These are phyloP conservation scores for Danaus plexippus DNA, from an alignment of 1,140 invertebrate species.

Conservation along the genomic window DNA sequence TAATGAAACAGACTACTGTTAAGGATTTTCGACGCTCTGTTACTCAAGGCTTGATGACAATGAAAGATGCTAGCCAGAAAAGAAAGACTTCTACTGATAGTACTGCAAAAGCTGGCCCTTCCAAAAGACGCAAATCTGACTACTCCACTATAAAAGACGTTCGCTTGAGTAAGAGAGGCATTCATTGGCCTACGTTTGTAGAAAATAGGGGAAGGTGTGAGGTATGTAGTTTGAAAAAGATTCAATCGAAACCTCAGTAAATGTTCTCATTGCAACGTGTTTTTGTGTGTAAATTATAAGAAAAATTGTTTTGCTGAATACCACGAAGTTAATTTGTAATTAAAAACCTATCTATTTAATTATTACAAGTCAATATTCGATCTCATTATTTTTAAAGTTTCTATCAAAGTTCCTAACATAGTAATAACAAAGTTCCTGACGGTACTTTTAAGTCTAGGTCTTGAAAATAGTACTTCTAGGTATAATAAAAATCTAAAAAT, in stretches of 20 bases:
- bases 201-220: too few relatives aligned
- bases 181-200: too few relatives aligned
- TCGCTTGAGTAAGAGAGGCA: too few relatives aligned
- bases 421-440: conserved; percentile 30
- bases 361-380: conserved; percentile 25
- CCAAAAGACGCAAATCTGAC: conserved; percentile 19
- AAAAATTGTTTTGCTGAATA: conserved; percentile 49
- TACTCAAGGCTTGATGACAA: conserved; percentile 30
- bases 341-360: conserved; percentile 30
- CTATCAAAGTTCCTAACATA: conserved; percentile 31
- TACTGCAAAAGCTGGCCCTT: conserved; percentile 25
- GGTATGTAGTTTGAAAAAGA: too few relatives aligned
- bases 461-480: conserved; percentile 31
- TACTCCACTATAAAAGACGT: too few relatives aligned
- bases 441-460: conserved; percentile 34
- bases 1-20: conserved; percentile 29
- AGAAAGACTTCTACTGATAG: conserved; percentile 30
- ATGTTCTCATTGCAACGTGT: conserved; percentile 43
- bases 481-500: conserved; percentile 29
- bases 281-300: conserved; percentile 45
- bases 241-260: conserved; percentile 46
- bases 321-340: too few relatives aligned
- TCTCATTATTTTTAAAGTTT: conserved; percentile 32
- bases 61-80: conserved; percentile 31
- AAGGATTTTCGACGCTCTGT: conserved; percentile 32